A percentile compares a stretch with the other conserved stretches of the same genome.
Conservation (phyloP, 2,888 invertebrate genomes). For the Galerucella nymphaeae region DNA sequence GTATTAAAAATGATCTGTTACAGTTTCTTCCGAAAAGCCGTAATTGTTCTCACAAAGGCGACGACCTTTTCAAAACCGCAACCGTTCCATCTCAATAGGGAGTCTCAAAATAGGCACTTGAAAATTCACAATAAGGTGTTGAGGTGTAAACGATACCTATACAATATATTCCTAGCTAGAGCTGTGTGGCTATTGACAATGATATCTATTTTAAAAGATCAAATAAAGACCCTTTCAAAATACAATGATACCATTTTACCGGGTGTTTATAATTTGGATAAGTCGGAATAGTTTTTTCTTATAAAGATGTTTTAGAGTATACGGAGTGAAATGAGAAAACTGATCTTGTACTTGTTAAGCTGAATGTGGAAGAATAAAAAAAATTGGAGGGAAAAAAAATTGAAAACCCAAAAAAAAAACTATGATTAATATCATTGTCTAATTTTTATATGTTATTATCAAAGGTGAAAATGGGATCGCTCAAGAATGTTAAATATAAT, state of each 20-base stretch:
- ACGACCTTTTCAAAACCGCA: constrained; percentile 35
- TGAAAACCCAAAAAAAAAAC: too few species aligned
- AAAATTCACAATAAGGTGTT: constrained; percentile 37
- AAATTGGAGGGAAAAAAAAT: too few species aligned
- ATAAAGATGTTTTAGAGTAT: background rate
- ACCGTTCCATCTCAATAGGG: constrained; percentile 33
- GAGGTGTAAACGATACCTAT: constrained; percentile 37
- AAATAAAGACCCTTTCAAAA: constrained; percentile 14
- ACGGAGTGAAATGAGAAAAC: too few species aligned
- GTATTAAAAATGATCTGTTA: constrained; percentile 15
- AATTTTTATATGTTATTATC: too few species aligned
- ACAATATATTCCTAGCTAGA: constrained; percentile 12
- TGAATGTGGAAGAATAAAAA: too few species aligned
- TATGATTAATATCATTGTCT: too few species aligned
- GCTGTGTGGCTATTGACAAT: constrained; percentile 23
- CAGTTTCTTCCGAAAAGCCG: constrained; percentile 5
- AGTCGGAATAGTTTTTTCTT: background rate
- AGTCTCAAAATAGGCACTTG: constrained; percentile 29
- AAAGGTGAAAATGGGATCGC: too few species aligned
- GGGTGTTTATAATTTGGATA: background rate
- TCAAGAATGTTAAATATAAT: too few species aligned
- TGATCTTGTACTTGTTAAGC: too few species aligned
- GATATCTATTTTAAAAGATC: constrained; percentile 31
- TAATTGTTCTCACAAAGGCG: constrained; percentile 21
- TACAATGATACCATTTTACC: background rate